Evolutionary conservation across 1,140 invertebrate species (phyloP), one percentile per base, ranked within the genome.

Genomic region (Caenorhabditis latens): DNA sequence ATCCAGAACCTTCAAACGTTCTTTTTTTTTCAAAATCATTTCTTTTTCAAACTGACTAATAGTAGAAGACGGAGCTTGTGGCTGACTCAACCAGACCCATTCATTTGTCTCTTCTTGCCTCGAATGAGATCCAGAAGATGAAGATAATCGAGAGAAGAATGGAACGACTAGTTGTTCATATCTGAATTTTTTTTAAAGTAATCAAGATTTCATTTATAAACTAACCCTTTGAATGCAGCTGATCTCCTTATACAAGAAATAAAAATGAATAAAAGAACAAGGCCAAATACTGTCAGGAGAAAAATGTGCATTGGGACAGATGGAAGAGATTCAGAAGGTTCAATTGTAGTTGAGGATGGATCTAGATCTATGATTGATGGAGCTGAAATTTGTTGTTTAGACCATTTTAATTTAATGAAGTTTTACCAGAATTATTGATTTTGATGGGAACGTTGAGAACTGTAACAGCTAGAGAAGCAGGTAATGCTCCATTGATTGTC

Each of bases 91-190:
- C 88, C 88, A 89, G 6, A 89, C 88, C 88, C 88, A 89, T 57
- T 89, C 88, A 58, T 89, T 89, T 19, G 87, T 85, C 24, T 89
- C 83, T 84, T 88, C 86, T 82, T 85, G 61, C 65, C 50, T 57
- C 4, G 58, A 48, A 50, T 32, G 43, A 43, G 43, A 86, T 58
- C 58, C 50, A 19, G 83, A 84, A 19, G 83, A 88, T 21, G 88
- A 88, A 6, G 86, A 87, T 16, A 89, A 71, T 8, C 88, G 50
- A 48, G 88, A 87, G 42, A 89, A 53, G 11, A 89, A 61, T 21
- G 88, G 88, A 32, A 86, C 88, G 13, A 89, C 87, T 16, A 89
- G 79, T 57, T 89, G 87, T n/a, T 89, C 88, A 71, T 89, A 89
- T 40, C 88, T 87, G 43, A 57, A n/a, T n/a, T n/a, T n/a, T n/a